These are phyloP conservation scores for Micronycteris hirsuta DNA, from an alignment of 2,113 vertebrate species.

Conservation along the genomic window DNA sequence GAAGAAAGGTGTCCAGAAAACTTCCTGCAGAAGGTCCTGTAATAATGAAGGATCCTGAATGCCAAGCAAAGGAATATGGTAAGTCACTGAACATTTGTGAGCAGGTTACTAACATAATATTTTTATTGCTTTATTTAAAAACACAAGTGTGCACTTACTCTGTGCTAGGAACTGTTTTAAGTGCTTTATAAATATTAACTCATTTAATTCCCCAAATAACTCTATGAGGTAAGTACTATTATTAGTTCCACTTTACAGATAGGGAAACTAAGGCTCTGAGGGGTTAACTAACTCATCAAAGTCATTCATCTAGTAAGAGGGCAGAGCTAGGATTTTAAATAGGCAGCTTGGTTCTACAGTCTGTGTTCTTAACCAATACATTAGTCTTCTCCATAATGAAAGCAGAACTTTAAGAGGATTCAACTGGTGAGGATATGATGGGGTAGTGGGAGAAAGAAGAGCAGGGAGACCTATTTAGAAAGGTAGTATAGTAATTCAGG, in stretches of 20 bases:
- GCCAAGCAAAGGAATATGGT: neutral
- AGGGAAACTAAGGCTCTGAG: neutral
- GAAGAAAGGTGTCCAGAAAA: neutral
- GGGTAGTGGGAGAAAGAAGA: neutral
- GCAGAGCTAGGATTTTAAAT: slow-evolving; percentile 3
- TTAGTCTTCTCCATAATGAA: neutral
- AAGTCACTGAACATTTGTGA: neutral
- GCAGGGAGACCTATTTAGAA: neutral
- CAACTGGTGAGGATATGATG: neutral
- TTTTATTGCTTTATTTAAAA: slow-evolving; percentile 44
- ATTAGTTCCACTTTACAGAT: neutral
- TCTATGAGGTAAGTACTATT: neutral
- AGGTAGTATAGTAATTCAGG: neutral
- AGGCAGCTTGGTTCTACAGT: neutral
- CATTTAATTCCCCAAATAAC: slow-evolving; percentile 18
- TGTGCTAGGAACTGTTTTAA: slow-evolving; percentile 12
- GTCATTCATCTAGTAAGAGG: neutral
- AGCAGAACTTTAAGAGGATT: neutral
- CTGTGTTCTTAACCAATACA: neutral
- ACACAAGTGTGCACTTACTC: slow-evolving; percentile 2
- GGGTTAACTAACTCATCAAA: neutral
- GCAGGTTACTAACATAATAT: neutral
- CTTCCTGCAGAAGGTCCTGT: neutral
- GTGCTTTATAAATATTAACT: slow-evolving; percentile 27
- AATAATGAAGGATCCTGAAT: neutral